Conservation (phyloP, 2,113 vertebrate genomes). For the Grus americana region DNA sequence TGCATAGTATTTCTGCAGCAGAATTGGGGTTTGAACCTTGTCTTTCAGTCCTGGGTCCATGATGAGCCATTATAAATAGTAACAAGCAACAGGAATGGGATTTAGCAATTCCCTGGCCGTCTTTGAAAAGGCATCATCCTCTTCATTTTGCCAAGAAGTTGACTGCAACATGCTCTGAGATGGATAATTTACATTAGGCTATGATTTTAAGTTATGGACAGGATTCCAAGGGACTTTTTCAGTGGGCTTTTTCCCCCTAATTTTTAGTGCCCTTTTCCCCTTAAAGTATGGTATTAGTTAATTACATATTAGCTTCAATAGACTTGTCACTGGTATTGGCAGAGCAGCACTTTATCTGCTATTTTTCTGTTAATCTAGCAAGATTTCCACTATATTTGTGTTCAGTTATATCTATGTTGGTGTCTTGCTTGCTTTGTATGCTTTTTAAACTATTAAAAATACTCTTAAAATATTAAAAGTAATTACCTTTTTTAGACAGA, state of each 20-base stretch:
- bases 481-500: neutral
- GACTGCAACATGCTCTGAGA: neutral
- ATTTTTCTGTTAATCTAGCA: neutral
- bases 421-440: neutral
- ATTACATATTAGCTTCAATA: neutral
- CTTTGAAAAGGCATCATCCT: neutral
- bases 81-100: neutral
- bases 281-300: neutral
- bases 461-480: neutral
- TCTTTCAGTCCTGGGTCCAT: neutral
- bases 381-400: neutral
- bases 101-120: neutral
- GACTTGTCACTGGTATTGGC: neutral
- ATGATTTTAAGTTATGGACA: neutral
- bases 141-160: neutral
- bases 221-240: neutral
- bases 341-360: neutral
- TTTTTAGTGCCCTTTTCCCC: neutral
- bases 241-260: fast-evolving
- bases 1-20: neutral
- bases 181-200: neutral
- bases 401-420: neutral
- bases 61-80: neutral
- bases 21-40: neutral
- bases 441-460: neutral